Base-by-base conservation (phyloP, 2,888 invertebrate species). In the Hypomecis punctinalis region DNA sequence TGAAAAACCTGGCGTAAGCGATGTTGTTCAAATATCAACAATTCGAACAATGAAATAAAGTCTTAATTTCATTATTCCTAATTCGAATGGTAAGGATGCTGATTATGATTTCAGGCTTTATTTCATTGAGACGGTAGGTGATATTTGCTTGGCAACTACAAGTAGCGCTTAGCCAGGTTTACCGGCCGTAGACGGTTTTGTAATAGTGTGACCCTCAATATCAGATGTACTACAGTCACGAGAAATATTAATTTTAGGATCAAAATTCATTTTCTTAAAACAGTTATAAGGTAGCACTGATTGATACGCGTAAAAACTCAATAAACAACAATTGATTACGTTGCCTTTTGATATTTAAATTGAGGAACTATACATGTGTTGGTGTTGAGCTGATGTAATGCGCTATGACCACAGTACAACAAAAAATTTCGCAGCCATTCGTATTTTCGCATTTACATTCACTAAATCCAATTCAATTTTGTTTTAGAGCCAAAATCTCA, bases 141-240 rank as follows among this genome's bases (percentile, higher is more conserved):
- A n/a, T 35, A 11, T 36, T 39, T 39, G 39, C 13, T 51, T 51
- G 13, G 23, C 52, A 40, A 35, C 54, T 5, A 37, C 33, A 8
- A 13, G 39, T 9, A 40, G 37, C 13, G 10, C 9, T 46, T 8
- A 37, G 36, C 11, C 33, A 39, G 39, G 13, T 2, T 39, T 39
- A 10, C 55, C 5, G 36, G 39, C 6, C 33, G 5, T 8, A 47
- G 39, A 47, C 55, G 45, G 55, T 55, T 37, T 37, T 45, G 36
- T 33, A 55, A 43, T 45, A 45, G 46, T 46, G 36, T 11, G 11
- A 37, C n/a, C 8, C n/a, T 33, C 35, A 54, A 35, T 35, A 11
- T 42, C n/a, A 54, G 47, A 51, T n/a, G 53, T 52, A 52, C 43
- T 52, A 52, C 43, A 35, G 35, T 43, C 55, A 46, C 55, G 55